phyloP scores from a whole-genome alignment of 2,797 vertebrate genomes.

The Acomys russatus region DNA sequence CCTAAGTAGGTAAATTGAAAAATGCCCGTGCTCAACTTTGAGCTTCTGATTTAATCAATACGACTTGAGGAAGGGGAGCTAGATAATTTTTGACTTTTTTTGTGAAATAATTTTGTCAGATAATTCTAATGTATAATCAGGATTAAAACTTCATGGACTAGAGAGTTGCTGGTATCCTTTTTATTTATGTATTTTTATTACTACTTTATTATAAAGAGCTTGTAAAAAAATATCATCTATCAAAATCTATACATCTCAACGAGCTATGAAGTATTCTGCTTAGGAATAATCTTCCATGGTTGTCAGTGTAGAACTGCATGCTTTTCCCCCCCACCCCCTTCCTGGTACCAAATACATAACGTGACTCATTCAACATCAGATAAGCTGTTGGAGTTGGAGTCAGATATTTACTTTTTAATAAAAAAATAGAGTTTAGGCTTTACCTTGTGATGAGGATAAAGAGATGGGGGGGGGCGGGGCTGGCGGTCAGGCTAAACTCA shows the following conservation, averaged over 20 bases:
- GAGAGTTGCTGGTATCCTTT: neutral
- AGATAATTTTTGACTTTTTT: neutral
- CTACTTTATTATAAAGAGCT: neutral
- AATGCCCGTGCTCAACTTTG: neutral
- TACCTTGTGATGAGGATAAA: neutral
- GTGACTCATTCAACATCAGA: neutral
- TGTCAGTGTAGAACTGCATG: neutral
- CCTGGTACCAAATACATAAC: neutral
- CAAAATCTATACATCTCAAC: neutral
- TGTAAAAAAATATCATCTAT: neutral
- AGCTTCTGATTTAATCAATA: neutral
- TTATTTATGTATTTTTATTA: neutral
- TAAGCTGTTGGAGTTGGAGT: neutral
- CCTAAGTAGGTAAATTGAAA: neutral
- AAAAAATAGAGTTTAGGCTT: neutral
- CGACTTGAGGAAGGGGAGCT: neutral
- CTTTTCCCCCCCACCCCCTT: neutral
- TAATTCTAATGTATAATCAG: neutral
- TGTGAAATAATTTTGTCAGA: neutral
- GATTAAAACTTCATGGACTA: neutral
- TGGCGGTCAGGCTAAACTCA: neutral
- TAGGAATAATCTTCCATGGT: neutral
- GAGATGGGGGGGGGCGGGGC: rapidly evolving
- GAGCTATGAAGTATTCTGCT: neutral
- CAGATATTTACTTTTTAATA: constrained; percentile 24